These are phyloP conservation scores for Heliconius nattereri DNA, from an alignment of 1,140 invertebrate species.

Conservation along the genomic window DNA sequence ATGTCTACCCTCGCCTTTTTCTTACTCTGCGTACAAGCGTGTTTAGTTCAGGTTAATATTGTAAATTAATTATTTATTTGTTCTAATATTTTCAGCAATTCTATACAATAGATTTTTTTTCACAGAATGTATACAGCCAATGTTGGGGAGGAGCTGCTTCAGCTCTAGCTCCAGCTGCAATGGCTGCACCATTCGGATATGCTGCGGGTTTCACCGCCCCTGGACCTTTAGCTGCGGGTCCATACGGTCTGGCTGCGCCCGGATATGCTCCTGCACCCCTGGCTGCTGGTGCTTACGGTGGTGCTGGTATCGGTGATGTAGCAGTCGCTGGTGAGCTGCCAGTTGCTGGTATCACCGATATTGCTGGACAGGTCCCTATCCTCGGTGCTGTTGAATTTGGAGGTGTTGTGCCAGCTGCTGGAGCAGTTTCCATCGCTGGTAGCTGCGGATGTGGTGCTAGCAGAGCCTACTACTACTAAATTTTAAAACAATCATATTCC, in stretches of 20 bases:
- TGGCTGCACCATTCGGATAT: background rate
- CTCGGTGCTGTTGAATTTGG: conserved; percentile 43
- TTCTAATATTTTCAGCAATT: no score
- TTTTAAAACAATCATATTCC: no score
- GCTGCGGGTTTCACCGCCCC: background rate
- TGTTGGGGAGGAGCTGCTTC: conserved; percentile 19
- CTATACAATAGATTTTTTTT: background rate
- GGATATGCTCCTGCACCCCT: background rate
- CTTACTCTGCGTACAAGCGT: background rate
- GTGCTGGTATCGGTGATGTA: conserved; percentile 49
- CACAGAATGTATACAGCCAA: conserved; percentile 28
- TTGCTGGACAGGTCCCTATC: conserved; percentile 52
- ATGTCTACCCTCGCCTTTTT: background rate
- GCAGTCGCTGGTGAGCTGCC: conserved; percentile 51
- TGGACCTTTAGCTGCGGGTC: background rate
- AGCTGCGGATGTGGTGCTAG: conserved; percentile 47
- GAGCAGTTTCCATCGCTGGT: conserved; percentile 53
- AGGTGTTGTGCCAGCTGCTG: conserved; percentile 51
- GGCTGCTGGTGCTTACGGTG: conserved; percentile 44
- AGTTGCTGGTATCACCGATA: conserved; percentile 47
- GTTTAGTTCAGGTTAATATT: conserved; percentile 2
- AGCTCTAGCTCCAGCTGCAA: conserved; percentile 1
- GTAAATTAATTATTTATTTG: no score
- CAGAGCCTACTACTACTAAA: conserved; percentile 19
- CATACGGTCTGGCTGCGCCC: background rate